Evolutionary conservation across 2,113 vertebrate genomes (phyloP).

Genomic region (Nycticryphes semicollaris): DNA sequence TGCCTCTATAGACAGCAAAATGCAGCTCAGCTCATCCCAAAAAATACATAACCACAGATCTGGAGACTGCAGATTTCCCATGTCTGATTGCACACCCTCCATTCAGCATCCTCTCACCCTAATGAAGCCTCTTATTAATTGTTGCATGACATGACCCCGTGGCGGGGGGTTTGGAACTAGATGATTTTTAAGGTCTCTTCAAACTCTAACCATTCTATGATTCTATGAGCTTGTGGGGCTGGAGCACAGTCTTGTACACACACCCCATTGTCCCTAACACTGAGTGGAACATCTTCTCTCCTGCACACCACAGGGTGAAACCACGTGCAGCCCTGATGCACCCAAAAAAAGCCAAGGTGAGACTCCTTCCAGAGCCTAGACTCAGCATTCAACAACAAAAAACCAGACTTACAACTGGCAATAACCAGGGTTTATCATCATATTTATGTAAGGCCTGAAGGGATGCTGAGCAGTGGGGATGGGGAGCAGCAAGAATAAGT

Average conservation of each 20-base stretch:
- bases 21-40: neutral
- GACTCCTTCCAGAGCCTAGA: neutral
- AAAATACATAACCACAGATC: neutral
- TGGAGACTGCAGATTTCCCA: neutral
- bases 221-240: neutral
- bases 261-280: no score
- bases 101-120: neutral
- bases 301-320: accelerated
- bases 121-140: neutral
- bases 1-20: neutral
- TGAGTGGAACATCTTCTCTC: neutral
- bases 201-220: no score
- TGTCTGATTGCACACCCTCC: neutral
- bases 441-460: neutral
- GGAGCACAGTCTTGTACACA: neutral
- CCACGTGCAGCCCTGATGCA: accelerated
- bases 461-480: neutral
- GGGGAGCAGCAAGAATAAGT: neutral
- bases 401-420: neutral
- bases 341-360: neutral
- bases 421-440: neutral
- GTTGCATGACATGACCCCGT: neutral
- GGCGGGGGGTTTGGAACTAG: no score
- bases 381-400: neutral
- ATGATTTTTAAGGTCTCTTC: no score